phyloP scores from a whole-genome alignment of 2,113 vertebrate genomes.

The Arenaria interpres region DNA sequence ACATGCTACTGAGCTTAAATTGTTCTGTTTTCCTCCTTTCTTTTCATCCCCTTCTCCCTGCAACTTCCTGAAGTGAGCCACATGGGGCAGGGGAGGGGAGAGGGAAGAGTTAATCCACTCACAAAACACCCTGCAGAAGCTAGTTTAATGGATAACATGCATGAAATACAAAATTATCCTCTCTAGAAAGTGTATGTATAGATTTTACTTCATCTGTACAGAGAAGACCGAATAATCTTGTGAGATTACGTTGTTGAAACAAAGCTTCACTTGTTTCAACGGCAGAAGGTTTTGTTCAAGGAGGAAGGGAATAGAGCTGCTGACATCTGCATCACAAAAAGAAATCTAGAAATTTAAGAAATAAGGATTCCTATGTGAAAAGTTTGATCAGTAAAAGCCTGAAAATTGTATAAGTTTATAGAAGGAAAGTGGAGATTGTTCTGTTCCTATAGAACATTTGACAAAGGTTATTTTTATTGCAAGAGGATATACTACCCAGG shows the following conservation, averaged over 20 bases:
- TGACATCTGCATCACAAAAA: neutral
- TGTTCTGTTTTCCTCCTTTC: neutral
- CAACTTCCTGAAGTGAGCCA: neutral
- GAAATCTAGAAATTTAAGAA: neutral
- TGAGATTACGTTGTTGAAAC: neutral
- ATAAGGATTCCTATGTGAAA: neutral
- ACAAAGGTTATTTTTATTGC: neutral
- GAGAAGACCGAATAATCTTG: neutral
- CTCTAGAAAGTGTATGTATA: neutral
- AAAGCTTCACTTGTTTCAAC: neutral
- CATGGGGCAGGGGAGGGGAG: fast-evolving
- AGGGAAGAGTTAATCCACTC: neutral
- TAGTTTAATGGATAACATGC: neutral
- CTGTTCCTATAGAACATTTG: neutral
- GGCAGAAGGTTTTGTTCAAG: neutral
- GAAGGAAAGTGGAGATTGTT: neutral
- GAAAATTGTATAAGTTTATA: neutral
- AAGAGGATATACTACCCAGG: neutral
- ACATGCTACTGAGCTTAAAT: neutral
- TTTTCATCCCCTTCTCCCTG: neutral
- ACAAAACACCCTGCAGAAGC: neutral
- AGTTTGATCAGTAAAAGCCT: neutral
- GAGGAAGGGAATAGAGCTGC: neutral
- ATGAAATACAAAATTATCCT: neutral
- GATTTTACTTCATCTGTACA: neutral